phyloP scores from a whole-genome alignment of 1,140 invertebrate genomes.

The Camponotus floridanus region DNA sequence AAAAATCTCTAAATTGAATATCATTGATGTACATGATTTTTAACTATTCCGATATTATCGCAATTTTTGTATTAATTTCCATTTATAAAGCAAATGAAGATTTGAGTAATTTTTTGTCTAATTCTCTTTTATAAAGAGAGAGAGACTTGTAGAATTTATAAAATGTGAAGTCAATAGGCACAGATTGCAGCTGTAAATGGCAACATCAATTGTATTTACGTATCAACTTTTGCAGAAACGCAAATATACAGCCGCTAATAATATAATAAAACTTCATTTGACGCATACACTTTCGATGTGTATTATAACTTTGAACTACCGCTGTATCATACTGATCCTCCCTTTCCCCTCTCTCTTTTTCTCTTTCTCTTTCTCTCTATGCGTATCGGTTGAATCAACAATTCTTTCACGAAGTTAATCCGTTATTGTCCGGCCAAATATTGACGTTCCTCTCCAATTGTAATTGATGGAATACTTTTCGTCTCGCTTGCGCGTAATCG shows the following conservation, averaged over 20 bases:
- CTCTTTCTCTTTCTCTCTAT: background rate
- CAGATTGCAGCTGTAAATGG: background rate
- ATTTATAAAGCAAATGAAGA: background rate
- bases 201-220: background rate
- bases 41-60: background rate
- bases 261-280: conserved; percentile 32
- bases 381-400: conserved; percentile 66
- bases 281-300: background rate
- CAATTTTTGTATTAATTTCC: background rate
- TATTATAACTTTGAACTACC: conserved; percentile 19
- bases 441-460: conserved; percentile 68
- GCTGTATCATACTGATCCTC: background rate
- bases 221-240: conserved; percentile 20
- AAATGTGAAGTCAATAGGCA: background rate
- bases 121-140: background rate
- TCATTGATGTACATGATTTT: background rate
- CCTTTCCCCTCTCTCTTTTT: background rate
- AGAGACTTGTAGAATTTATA: background rate
- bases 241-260: conserved; percentile 16
- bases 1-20: background rate
- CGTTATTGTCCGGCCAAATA: conserved; percentile 65
- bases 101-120: background rate
- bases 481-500: conserved; percentile 50
- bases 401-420: conserved; percentile 70
- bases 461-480: conserved; percentile 70